Percentiles rank a stretch among this genome's conserved stretches.
Conservation (phyloP, 2,888 invertebrate species). For the Sericinus montela region DNA sequence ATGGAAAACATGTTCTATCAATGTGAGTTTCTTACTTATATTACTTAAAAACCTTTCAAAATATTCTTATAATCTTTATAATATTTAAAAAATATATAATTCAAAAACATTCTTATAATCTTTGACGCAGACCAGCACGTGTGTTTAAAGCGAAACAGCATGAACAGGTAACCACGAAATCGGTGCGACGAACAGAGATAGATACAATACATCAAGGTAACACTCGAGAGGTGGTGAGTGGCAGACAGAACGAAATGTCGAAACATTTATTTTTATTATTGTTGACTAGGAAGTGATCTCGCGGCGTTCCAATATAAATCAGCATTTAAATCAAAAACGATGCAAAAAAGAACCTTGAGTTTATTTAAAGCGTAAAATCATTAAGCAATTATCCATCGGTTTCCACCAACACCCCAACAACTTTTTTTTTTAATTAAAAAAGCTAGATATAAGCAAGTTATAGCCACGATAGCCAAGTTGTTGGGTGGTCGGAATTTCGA, state of each 20-base stretch:
- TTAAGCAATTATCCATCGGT: conserved; percentile 6
- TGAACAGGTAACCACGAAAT: conserved; percentile 36
- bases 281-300: conserved; percentile 63
- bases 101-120: background rate
- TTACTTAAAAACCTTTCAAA: too few species aligned
- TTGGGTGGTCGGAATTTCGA: too few species aligned
- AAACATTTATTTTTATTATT: conserved; percentile 53
- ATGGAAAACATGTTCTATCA: too few species aligned
- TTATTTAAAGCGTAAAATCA: conserved; percentile 13
- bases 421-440: too few species aligned
- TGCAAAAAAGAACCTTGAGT: conserved; percentile 36
- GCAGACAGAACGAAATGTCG: conserved; percentile 52
- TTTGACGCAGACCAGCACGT: conserved; percentile 48
- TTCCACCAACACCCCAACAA: background rate
- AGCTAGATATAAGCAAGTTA: too few species aligned
- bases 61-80: too few species aligned
- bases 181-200: conserved; percentile 33
- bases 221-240: conserved; percentile 46
- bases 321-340: conserved; percentile 26
- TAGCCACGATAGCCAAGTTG: too few species aligned
- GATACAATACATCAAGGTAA: conserved; percentile 57
- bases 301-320: conserved; percentile 39
- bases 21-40: too few species aligned
- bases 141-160: conserved; percentile 47
- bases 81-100: too few species aligned